Evolutionary conservation across 2,113 vertebrate species (phyloP).

Genomic region (Castor canadensis): DNA sequence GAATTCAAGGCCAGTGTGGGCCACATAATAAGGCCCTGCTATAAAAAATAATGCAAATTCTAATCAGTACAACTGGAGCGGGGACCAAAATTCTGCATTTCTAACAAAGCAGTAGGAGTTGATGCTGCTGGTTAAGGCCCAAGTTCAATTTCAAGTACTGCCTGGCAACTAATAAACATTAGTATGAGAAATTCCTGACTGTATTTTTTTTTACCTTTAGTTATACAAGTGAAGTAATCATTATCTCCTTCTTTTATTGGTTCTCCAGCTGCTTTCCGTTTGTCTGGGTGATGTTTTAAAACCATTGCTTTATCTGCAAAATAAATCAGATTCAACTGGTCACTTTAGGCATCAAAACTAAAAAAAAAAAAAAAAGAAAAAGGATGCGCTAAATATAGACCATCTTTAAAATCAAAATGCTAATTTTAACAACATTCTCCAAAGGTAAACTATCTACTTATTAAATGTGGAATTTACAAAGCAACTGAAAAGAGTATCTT

Average conservation of each 20-base stretch:
- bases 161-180: no score
- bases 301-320: conserved; percentile 96
- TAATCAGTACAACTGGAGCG: not conserved
- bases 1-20: not conserved
- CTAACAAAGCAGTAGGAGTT: not conserved
- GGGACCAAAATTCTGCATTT: not conserved
- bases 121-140: not conserved
- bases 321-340: conserved; percentile 41
- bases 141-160: no score
- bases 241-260: conserved; percentile 98
- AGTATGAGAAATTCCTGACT: conserved; percentile 5
- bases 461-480: not conserved
- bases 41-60: not conserved
- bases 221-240: conserved; percentile 99
- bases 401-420: not conserved
- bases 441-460: not conserved
- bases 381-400: not conserved
- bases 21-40: not conserved
- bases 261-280: conserved; percentile 97
- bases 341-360: conserved; percentile 55
- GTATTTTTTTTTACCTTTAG: conserved; percentile 90
- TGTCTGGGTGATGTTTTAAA: conserved; percentile 98
- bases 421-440: conserved; percentile 13
- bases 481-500: conserved; percentile 9
- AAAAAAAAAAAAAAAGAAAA: conserved; percentile 56